Evolutionary conservation across 2,888 invertebrate genomes (phyloP).

Genomic region (Caenorhabditis imperialis): DNA sequence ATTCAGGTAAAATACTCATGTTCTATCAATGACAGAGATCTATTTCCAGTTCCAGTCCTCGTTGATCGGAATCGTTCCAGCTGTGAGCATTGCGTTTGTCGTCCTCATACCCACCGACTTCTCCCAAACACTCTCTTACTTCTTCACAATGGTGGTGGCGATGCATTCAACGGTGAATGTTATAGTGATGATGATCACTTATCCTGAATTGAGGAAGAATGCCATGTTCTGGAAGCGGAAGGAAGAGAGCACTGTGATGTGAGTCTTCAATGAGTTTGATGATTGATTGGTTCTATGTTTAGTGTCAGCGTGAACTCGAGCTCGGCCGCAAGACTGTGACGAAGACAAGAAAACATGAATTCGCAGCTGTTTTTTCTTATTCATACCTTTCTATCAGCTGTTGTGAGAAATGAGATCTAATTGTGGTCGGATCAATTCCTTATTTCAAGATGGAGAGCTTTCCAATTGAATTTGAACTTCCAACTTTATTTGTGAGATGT

Average conservation of each 20-base stretch:
- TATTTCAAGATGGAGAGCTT: too few species aligned
- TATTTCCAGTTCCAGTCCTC: constrained; percentile 32
- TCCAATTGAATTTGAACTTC: too few species aligned
- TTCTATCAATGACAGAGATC: not conserved
- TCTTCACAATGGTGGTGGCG: constrained; percentile 15
- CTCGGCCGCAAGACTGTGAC: too few species aligned
- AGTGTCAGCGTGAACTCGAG: too few species aligned
- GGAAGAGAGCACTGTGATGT: constrained; percentile 12
- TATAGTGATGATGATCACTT: constrained; percentile 23
- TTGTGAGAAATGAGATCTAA: too few species aligned
- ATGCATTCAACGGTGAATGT: constrained; percentile 21
- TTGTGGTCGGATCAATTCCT: too few species aligned
- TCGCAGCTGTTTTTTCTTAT: too few species aligned
- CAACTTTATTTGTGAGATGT: too few species aligned
- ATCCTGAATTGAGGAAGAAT: constrained; percentile 23
- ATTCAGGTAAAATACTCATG: constrained; percentile 1
- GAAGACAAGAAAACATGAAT: too few species aligned
- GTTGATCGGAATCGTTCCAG: constrained; percentile 20
- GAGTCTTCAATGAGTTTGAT: too few species aligned
- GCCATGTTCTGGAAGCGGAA: constrained; percentile 26
- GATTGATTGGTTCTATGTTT: too few species aligned
- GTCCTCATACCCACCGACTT: constrained; percentile 16
- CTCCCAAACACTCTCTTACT: constrained; percentile 23
- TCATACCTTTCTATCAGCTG: too few species aligned
- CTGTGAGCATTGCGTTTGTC: constrained; percentile 20